A percentile compares a stretch with the other conserved stretches of the same genome.
Evolutionary conservation across 1,140 invertebrate genomes (phyloP).

Genomic region (Cotesia vestalis): DNA sequence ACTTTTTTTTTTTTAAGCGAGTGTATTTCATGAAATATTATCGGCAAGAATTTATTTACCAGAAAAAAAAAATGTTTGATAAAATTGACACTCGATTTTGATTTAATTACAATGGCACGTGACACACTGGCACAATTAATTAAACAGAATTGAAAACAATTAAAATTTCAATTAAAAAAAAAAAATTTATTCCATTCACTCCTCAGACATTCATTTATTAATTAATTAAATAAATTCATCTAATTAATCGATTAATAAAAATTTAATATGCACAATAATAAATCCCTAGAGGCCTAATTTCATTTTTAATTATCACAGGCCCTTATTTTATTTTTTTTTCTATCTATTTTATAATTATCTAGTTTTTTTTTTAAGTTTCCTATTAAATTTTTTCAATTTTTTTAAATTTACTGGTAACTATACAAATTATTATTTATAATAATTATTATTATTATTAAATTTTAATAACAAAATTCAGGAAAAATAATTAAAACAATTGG

Average conservation of each 20-base stretch:
- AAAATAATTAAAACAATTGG: neutral
- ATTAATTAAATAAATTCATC: neutral
- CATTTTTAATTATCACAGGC: conserved; percentile 25
- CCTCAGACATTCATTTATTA: neutral
- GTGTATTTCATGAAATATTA: no score
- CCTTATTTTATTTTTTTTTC: neutral
- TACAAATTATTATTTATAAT: conserved; percentile 1
- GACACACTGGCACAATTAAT: conserved; percentile 55
- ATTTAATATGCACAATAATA: conserved; percentile 24
- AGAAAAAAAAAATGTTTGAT: no score
- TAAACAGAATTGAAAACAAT: conserved; percentile 33
- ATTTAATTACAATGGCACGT: conserved; percentile 59
- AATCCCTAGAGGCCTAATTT: conserved; percentile 21
- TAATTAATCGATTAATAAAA: neutral
- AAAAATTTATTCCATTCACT: conserved; percentile 6
- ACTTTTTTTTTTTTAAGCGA: no score
- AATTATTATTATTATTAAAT: neutral
- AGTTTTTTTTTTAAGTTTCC: neutral
- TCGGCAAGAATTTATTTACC: no score
- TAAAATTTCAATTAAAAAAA: neutral
- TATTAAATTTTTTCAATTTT: no score
- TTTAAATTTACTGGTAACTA: neutral
- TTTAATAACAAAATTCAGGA: neutral
- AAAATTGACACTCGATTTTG: no score
- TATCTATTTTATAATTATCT: conserved; percentile 11